A percentile compares a stretch with the other conserved stretches of the same genome.
These are phyloP conservation scores for Setophaga coronata DNA, from an alignment of 2,113 vertebrate genomes.

Conservation along the genomic window DNA sequence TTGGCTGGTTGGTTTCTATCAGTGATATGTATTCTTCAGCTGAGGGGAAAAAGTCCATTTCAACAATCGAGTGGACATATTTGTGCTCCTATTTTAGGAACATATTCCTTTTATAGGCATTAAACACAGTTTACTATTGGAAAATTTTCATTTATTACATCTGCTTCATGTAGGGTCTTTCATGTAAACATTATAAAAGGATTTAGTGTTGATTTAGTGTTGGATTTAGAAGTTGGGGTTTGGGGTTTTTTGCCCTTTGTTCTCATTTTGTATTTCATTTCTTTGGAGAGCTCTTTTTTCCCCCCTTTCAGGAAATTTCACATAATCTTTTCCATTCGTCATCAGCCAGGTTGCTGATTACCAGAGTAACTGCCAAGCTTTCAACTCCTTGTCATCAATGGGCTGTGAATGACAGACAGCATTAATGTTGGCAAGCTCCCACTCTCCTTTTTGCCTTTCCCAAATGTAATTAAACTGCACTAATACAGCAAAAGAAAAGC, in stretches of 20 bases:
- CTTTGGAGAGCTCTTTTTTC: slow-evolving; percentile 7
- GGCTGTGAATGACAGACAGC: slow-evolving; percentile 73
- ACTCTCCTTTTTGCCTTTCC: slow-evolving; percentile 68
- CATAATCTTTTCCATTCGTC: slow-evolving; percentile 69
- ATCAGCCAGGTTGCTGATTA: slow-evolving; percentile 74
- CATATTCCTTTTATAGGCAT: not conserved
- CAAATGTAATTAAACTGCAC: slow-evolving; percentile 69
- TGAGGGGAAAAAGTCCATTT: not conserved
- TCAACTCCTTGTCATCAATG: slow-evolving; percentile 75
- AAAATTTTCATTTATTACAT: slow-evolving; percentile 13
- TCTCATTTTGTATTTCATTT: slow-evolving; percentile 50
- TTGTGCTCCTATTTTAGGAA: slow-evolving; percentile 20
- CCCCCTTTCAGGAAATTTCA: slow-evolving; percentile 54
- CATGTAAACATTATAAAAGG: slow-evolving; percentile 9
- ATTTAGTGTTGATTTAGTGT: not conserved
- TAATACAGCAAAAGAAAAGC: slow-evolving; percentile 64
- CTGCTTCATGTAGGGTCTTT: not conserved
- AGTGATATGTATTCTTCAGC: not conserved
- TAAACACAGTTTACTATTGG: not conserved
- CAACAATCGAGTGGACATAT: slow-evolving; percentile 8
- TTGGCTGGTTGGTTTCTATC: not conserved
- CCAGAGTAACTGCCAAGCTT: slow-evolving; percentile 71
- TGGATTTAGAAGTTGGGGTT: not conserved
- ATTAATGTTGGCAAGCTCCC: slow-evolving; percentile 71
- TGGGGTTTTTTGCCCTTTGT: slow-evolving; percentile 20